Base-by-base conservation (phyloP, 2,797 vertebrate genomes). In the Labroides dimidiatus region DNA sequence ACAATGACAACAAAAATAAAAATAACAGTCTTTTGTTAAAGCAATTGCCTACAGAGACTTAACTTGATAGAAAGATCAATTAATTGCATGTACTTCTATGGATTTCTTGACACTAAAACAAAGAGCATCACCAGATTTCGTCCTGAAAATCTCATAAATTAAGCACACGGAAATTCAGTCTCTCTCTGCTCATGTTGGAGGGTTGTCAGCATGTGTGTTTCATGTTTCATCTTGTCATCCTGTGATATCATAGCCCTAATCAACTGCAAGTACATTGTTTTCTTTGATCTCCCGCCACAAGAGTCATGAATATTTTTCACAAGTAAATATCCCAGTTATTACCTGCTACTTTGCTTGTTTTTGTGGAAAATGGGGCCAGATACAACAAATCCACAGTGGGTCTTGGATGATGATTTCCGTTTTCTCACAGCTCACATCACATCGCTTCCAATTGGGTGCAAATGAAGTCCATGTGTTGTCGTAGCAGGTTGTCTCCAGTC, bases 261-360 rank as follows among this genome's bases (percentile, higher is more conserved):
- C 24, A 53, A 44, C 41, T 56, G 17, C 9, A 51, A 24, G 15
- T 2, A 20, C 14, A 6, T 41, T 9, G 10, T 53, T 66, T 60
- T 45, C 15, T 47, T 55, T 58, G 19, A 45, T 61, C 10, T 41
- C 6, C 6, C 61, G 30, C 37, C 9, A 50, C 64, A 55, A 48
- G 20, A 20, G 27, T 41, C n/a, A 15, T 44, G 1, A 39, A 37
- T 43, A 37, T 51, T 58, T 72, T 62, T 64, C 65, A 65, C 48
- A 11, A 49, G 13, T 50, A 36, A 30, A 10, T 37, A 30, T 65
- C 33, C 24, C 54, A 36, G 44, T 49, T 54, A 33, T 39, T 52
- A 43, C 37, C 54, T 21, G 20, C 44, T 39, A 36, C 14, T 59
- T 52, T 65, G 13, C n/a, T 44, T 67, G 52, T 49, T 66, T 54